Percentiles rank a stretch among this genome's conserved stretches.
phyloP scores from a whole-genome alignment of 2,888 invertebrate genomes.

The Lampropteryx suffumata region DNA sequence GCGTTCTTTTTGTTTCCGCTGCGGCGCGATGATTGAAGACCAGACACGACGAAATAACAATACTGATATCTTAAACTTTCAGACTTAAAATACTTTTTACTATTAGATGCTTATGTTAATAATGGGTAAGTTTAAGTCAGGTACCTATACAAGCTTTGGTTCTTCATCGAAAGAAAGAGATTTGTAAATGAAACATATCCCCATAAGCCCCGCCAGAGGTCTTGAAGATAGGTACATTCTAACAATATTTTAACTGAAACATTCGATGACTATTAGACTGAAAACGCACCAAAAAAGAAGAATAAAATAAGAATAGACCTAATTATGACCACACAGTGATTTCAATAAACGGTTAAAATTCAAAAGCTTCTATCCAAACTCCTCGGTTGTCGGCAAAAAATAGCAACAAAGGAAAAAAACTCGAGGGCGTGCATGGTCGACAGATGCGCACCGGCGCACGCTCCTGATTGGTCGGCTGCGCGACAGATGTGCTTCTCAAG shows the following conservation, averaged over 20 bases:
- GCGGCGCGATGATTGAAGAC: not conserved
- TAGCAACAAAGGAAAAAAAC: slow-evolving; percentile 60
- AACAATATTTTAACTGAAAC: too few relatives aligned
- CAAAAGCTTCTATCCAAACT: slow-evolving; percentile 31
- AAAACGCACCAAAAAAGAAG: not conserved
- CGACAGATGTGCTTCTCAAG: slow-evolving; percentile 64
- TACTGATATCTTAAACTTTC: too few relatives aligned
- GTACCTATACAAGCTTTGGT: too few relatives aligned
- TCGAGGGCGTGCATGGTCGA: slow-evolving; percentile 52
- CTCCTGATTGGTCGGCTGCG: slow-evolving; percentile 60
- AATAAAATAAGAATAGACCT: not conserved
- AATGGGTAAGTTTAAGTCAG: too few relatives aligned
- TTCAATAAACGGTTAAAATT: slow-evolving; percentile 38
- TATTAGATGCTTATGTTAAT: too few relatives aligned
- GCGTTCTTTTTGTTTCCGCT: slow-evolving; percentile 32
- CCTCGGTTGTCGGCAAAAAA: slow-evolving; percentile 54
- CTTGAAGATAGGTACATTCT: too few relatives aligned
- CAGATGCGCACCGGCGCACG: slow-evolving; percentile 70
- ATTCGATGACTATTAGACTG: not conserved
- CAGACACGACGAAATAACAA: too few relatives aligned
- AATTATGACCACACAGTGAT: slow-evolving; percentile 14
- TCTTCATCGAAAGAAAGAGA: too few relatives aligned
- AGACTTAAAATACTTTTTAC: too few relatives aligned
- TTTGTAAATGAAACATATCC: too few relatives aligned
- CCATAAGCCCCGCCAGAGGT: too few relatives aligned